Base-by-base conservation (phyloP, 2,888 invertebrate species). In the Tachystola acroxantha region DNA sequence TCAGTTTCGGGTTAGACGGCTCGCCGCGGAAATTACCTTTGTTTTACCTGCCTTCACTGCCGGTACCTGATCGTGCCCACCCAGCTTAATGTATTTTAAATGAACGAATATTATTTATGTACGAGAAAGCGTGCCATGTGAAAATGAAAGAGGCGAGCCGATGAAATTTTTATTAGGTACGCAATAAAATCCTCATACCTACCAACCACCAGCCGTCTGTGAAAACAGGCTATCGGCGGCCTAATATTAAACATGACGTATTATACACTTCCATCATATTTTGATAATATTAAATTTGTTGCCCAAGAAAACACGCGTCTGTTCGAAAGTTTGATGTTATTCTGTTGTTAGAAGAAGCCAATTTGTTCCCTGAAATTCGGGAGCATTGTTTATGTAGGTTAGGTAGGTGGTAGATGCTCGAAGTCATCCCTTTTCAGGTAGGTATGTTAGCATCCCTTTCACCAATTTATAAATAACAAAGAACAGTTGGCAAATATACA, bases 51-150 rank as follows among this genome's bases (percentile, higher is more conserved):
- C 49, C 48, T 45, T 35, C 43, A 48, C 14, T 32, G 7, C 27
- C 2, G 53, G 54, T 55, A 46, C 55, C 57, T 10, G 58, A 65
- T 73, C 64, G 61, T 63, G 59, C 55, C 52, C 57, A 41, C 57
- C 50, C 47, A 53, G 47, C 58, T 64, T 76, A 76, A 75, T 79
- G 72, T 75, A 75, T 76, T 74, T 78, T 77, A 71, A 74, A 79
- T 71, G 66, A 70, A 69, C 53, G 53, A 62, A 69, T 75, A 72
- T 74, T 74, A 76, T 75, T 60, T 59, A 73, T 53, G 51, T 43
- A 57, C 47, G 44, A 48, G 54, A 55, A 63, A 58, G 52, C 50
- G 57, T 53, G 51, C 50, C 50, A 59, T 50, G 49, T 62, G 62
- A 64, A 68, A 72, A 66, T 64, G 60, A 65, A 70, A 67, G 54